These are phyloP conservation scores for Sphaerophoria rueppellii DNA, from an alignment of 2,888 invertebrate species.

Conservation along the genomic window DNA sequence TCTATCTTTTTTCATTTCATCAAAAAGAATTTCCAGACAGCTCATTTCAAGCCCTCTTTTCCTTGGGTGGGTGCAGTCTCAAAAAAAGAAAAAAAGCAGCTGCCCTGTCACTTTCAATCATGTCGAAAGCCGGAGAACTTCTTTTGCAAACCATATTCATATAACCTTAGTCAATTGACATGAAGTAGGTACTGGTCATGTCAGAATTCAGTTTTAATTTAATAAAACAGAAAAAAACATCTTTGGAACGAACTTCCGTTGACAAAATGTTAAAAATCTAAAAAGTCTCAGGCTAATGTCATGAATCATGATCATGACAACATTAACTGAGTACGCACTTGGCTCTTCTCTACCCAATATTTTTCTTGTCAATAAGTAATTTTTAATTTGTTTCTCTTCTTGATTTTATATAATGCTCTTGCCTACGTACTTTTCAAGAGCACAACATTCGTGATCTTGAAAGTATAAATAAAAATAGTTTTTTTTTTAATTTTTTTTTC, in stretches of 20 bases:
- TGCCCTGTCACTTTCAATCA: conserved; percentile 26
- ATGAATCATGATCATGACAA: not conserved
- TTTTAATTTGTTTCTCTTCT: not conserved
- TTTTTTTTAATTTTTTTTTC: not conserved
- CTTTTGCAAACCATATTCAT: not conserved
- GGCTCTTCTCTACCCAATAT: conserved; percentile 3
- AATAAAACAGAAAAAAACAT: conserved; percentile 7
- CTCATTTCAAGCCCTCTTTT: too few species aligned
- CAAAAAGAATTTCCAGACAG: too few species aligned
- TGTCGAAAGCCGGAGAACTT: too few species aligned
- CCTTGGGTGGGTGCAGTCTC: too few species aligned
- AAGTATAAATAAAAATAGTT: not conserved
- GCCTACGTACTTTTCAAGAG: conserved; percentile 1
- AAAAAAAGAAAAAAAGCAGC: conserved; percentile 41
- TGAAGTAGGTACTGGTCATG: not conserved
- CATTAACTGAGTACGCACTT: not conserved
- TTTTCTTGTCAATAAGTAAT: conserved; percentile 8
- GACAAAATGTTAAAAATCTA: not conserved
- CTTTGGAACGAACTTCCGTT: conserved; percentile 15
- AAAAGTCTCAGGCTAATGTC: not conserved
- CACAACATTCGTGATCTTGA: not conserved
- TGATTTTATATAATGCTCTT: not conserved
- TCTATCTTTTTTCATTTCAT: too few species aligned
- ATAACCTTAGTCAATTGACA: not conserved
- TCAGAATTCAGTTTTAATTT: not conserved